Conservation (phyloP, 1,140 invertebrate genomes). For the Lethrus apterus region DNA sequence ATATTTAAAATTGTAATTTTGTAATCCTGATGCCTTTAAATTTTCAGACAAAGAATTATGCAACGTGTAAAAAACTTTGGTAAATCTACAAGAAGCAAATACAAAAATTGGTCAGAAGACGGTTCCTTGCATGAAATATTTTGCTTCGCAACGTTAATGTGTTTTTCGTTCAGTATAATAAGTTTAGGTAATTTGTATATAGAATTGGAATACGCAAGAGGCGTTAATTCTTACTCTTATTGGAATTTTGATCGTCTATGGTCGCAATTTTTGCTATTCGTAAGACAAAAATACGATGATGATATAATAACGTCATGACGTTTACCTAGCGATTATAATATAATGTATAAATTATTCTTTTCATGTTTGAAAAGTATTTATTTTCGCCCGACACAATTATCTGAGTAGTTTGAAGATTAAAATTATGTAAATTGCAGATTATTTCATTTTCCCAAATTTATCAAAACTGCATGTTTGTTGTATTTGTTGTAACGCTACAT, state of each 20-base stretch:
- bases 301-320: no score
- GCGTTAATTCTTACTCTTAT: no score
- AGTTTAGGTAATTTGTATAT: constrained; percentile 31
- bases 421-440: no score
- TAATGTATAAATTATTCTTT: no score
- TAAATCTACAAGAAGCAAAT: constrained; percentile 18
- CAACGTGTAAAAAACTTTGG: constrained; percentile 16
- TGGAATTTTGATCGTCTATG: constrained; percentile 3
- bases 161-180: constrained; percentile 35
- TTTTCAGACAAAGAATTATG: constrained; percentile 26
- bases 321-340: no score
- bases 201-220: constrained; percentile 30
- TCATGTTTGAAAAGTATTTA: no score
- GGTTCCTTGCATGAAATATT: constrained; percentile 29
- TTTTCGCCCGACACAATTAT: no score
- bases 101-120: constrained; percentile 23
- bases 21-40: no score
- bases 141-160: constrained; percentile 32
- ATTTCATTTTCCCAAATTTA: no score
- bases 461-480: no score
- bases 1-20: constrained; percentile 9
- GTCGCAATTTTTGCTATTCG: constrained; percentile 1
- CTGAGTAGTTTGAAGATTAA: no score
- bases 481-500: no score
- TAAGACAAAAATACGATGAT: neutral